Evolutionary conservation across 2,797 vertebrate species (phyloP), one percentile per base, ranked within the genome.

Genomic region (Caiman crocodilus): DNA sequence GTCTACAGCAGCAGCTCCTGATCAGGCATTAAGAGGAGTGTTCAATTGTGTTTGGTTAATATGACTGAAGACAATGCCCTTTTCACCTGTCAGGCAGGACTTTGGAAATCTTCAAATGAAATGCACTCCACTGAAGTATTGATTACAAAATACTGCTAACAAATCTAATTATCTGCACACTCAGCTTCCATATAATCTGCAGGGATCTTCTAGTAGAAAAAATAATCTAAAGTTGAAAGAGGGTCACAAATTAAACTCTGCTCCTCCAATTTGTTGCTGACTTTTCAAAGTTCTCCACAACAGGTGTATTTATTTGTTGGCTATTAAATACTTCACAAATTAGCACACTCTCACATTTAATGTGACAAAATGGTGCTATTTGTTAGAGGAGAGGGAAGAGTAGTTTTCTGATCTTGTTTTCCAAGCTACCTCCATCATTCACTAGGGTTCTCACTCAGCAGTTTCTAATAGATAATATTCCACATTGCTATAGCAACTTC

Each of bases 401-500:
- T 3, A 6, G 79, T 93, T 92, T 82, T 65, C 87, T 85, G 16
- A 56, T 88, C 67, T 50, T 84, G 64, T 76, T 88, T 74, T 71
- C 76, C 6, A 0, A 1, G 2, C 76, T 90, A 61, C 69, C 58
- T 58, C 76, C 75, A 71, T 6, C 35, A 2, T 77, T 88, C 75
- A 71, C 50, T 79, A 87, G 84, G 88, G 71, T 60, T 76, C 87
- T 89, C 73, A 79, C 77, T 63, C 30, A 81, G 77, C 50, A 71
- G 80, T 93, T 94, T 80, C 59, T 59, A 90, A 76, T n/a, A 65
- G 16, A 69, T 30, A 1, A 79, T 90, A 77, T 60, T 28, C 65
- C 82, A 85, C 71, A 64, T 85, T 77, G 89, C 93, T 77, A 90
- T 60, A 73, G 94, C 84, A 93, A 93, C 93, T 64, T 64, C 14